phyloP scores from a whole-genome alignment of 1,140 invertebrate genomes.

The Trypoxylus dichotomus region DNA sequence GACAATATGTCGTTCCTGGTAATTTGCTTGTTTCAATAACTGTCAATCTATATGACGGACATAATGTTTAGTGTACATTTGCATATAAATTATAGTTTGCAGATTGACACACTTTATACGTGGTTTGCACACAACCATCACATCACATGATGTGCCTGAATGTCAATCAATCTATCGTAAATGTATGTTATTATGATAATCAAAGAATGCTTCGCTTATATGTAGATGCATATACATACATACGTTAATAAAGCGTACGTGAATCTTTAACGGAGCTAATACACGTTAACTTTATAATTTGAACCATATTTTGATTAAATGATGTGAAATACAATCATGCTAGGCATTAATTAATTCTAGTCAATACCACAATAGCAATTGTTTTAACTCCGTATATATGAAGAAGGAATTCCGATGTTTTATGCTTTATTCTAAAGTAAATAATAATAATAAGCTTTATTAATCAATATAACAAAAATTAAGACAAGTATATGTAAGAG shows the following conservation, averaged over 20 bases:
- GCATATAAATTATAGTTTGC: slow-evolving; percentile 25
- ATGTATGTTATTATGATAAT: background rate
- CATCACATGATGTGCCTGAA: background rate
- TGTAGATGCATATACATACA: background rate
- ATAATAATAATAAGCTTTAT: no score
- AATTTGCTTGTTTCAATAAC: slow-evolving; percentile 25
- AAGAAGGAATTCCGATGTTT: no score
- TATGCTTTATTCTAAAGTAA: no score
- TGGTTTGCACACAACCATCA: slow-evolving; percentile 16
- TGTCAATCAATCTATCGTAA: slow-evolving; percentile 1
- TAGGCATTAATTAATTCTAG: no score
- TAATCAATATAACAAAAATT: no score
- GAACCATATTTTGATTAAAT: background rate
- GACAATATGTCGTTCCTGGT: background rate
- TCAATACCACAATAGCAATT: no score
- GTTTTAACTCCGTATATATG: no score
- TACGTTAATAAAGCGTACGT: no score
- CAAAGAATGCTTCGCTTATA: background rate
- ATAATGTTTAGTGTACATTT: slow-evolving; percentile 15
- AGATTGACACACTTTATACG: slow-evolving; percentile 14
- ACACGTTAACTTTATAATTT: background rate
- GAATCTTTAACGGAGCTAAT: background rate
- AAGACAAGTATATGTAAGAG: no score
- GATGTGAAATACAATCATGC: no score
- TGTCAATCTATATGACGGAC: slow-evolving; percentile 22